phyloP scores from a whole-genome alignment of 2,888 invertebrate genomes.

The Clunio marinus region DNA sequence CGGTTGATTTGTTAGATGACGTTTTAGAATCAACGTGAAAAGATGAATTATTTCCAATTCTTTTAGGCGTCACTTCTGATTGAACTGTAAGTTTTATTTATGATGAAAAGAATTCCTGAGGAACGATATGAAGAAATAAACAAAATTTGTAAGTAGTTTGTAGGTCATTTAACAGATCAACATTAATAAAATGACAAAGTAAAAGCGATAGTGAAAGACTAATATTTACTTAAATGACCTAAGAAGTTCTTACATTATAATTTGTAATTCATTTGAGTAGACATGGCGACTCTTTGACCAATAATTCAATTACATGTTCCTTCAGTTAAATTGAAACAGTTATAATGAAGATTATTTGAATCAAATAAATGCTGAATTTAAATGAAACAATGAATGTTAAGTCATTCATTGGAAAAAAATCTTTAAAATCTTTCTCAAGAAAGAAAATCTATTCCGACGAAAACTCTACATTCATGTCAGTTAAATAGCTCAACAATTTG shows the following conservation, averaged over 20 bases:
- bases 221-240: not conserved
- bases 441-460: too few relatives aligned
- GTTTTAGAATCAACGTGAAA: not conserved
- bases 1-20: not conserved
- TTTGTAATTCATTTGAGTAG: not conserved
- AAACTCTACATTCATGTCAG: not conserved
- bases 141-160: too few relatives aligned
- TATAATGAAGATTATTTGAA: conserved; percentile 4
- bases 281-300: conserved; percentile 10
- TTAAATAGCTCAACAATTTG: not conserved
- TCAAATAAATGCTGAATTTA: not conserved
- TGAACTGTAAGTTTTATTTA: too few relatives aligned
- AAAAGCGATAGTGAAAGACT: conserved; percentile 11
- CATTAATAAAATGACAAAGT: not conserved
- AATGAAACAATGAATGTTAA: not conserved
- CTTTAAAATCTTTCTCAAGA: too few relatives aligned
- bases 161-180: too few relatives aligned
- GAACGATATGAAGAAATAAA: not conserved
- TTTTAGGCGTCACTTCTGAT: too few relatives aligned
- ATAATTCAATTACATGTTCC: not conserved
- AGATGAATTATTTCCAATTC: not conserved
- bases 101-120: too few relatives aligned
- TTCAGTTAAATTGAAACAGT: not conserved
- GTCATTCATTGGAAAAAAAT: too few relatives aligned
- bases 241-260: not conserved